phyloP scores from a whole-genome alignment of 2,113 vertebrate genomes.

The Tautogolabrus adspersus region DNA sequence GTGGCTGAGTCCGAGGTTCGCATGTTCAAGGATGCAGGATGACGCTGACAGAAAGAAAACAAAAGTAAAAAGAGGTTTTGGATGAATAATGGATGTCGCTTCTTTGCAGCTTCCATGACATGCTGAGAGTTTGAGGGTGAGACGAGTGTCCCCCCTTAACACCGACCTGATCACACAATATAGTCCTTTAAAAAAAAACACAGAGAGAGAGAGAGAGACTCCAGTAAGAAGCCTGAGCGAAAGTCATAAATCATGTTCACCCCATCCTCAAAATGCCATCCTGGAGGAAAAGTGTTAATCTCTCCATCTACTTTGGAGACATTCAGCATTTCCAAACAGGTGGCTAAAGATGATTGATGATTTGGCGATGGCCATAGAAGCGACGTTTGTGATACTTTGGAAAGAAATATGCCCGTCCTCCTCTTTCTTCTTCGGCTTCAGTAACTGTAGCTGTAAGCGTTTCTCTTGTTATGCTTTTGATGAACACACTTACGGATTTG shows the following conservation, averaged over 20 bases:
- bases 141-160: slow-evolving; percentile 61
- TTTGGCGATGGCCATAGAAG: slow-evolving; percentile 9
- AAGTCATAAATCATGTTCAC: slow-evolving; percentile 73
- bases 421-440: slow-evolving; percentile 18
- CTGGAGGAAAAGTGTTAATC: slow-evolving; percentile 67
- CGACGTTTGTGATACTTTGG: slow-evolving; percentile 39
- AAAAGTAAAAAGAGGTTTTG: neutral
- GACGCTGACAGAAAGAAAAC: slow-evolving; percentile 10
- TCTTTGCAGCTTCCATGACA: neutral
- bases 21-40: slow-evolving; percentile 11
- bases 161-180: slow-evolving; percentile 62
- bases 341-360: slow-evolving; percentile 57
- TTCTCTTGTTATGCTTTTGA: slow-evolving; percentile 14
- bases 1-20: slow-evolving; percentile 7
- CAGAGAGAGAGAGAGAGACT: slow-evolving; percentile 28
- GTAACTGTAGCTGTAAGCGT: slow-evolving; percentile 9
- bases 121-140: slow-evolving; percentile 47
- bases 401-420: slow-evolving; percentile 46
- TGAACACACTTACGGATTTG: neutral
- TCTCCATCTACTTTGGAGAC: slow-evolving; percentile 58
- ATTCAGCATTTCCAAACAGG: slow-evolving; percentile 57
- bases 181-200: slow-evolving; percentile 50
- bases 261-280: slow-evolving; percentile 67
- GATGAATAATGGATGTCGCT: neutral
- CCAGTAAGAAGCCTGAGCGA: slow-evolving; percentile 49